Evolutionary conservation across 2,797 vertebrate genomes (phyloP).

Genomic region (Trematomus bernacchii): DNA sequence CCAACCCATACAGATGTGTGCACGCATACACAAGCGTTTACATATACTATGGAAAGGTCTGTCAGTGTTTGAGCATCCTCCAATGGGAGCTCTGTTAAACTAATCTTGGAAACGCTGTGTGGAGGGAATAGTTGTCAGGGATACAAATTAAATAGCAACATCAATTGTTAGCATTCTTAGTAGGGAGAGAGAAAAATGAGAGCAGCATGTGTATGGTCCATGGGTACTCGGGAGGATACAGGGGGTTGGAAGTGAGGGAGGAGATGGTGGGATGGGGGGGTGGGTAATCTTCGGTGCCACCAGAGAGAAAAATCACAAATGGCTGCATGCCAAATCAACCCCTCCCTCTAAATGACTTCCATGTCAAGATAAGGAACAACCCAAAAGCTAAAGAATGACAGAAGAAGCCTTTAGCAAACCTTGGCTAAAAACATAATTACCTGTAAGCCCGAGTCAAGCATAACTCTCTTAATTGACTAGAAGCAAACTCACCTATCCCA

Average conservation of each 20-base stretch:
- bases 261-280: slow-evolving; percentile 48
- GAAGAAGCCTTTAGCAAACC: slow-evolving; percentile 43
- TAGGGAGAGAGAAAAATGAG: slow-evolving; percentile 64
- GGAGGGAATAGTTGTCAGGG: slow-evolving; percentile 73
- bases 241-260: slow-evolving; percentile 54
- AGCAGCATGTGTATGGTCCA: slow-evolving; percentile 57
- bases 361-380: slow-evolving; percentile 75
- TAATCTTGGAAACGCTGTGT: slow-evolving; percentile 67
- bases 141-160: slow-evolving; percentile 78
- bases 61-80: slow-evolving; percentile 57
- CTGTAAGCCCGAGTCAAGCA: slow-evolving; percentile 38
- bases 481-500: slow-evolving; percentile 11
- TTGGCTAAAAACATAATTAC: slow-evolving; percentile 52
- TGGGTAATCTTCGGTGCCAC: slow-evolving; percentile 80
- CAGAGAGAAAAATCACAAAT: slow-evolving; percentile 81
- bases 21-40: neutral
- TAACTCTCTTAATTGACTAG: slow-evolving; percentile 24
- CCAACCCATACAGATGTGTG: slow-evolving; percentile 36
- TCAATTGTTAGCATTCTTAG: slow-evolving; percentile 68
- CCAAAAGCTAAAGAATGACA: slow-evolving; percentile 57
- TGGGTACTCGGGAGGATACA: slow-evolving; percentile 57
- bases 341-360: slow-evolving; percentile 84
- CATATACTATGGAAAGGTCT: slow-evolving; percentile 35
- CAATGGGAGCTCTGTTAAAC: slow-evolving; percentile 59
- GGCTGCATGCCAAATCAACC: slow-evolving; percentile 78